Percentiles rank a stretch among this genome's conserved stretches.
Conservation (phyloP, 1,140 invertebrate species). For the Drosophila lacteicornis region DNA sequence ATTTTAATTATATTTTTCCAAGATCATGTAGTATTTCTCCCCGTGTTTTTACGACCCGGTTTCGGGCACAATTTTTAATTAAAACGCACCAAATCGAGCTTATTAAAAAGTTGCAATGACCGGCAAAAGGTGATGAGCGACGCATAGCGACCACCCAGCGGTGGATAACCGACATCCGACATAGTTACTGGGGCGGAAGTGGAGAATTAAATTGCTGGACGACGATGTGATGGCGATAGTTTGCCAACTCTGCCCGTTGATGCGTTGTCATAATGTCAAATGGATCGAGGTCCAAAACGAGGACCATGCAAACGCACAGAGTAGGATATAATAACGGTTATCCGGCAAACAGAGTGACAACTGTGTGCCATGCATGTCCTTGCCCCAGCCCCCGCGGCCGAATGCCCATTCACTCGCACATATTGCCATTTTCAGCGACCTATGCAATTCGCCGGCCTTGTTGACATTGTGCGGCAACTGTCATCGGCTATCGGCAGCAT, state of each 20-base stretch:
- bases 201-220: conserved; percentile 53
- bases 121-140: conserved; percentile 27
- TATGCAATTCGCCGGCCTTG: conserved; percentile 55
- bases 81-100: conserved; percentile 66
- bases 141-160: not conserved
- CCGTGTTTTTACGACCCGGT: not conserved
- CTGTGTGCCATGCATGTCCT: conserved; percentile 39
- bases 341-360: conserved; percentile 56
- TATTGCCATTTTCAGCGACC: conserved; percentile 51
- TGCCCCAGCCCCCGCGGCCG: conserved; percentile 5
- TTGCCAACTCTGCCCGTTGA: conserved; percentile 49
- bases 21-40: not conserved
- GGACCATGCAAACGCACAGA: conserved; percentile 28
- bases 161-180: not conserved
- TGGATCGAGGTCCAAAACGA: conserved; percentile 45
- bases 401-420: conserved; percentile 19
- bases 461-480: conserved; percentile 66
- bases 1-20: too few relatives aligned
- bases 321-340: conserved; percentile 75
- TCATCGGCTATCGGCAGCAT: conserved; percentile 40
- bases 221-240: conserved; percentile 29
- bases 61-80: conserved; percentile 65
- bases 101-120: conserved; percentile 67
- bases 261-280: conserved; percentile 74
- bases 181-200: conserved; percentile 14